Base-by-base conservation (phyloP, 2,888 invertebrate genomes). In the Chymomyza caudatula region DNA sequence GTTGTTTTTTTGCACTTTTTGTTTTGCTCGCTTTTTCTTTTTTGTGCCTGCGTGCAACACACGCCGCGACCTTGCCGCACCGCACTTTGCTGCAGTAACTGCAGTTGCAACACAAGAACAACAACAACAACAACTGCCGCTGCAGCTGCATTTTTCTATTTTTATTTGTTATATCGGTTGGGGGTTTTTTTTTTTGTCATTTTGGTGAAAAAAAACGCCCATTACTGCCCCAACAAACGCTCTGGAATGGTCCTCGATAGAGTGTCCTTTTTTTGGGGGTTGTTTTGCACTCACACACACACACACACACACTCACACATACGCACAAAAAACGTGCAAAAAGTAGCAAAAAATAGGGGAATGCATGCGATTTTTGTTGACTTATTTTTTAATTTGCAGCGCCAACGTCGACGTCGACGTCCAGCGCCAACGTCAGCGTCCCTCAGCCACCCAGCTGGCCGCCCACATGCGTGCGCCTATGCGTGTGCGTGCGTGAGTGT, bases 301-400 rank as follows among this genome's bases (percentile, higher is more conserved):
- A 63, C 67, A 58, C 44, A 43, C 56, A 51, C 54, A 49, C 53
- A 37, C 57, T 23, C 58, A 25, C 29, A 63, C 58, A 71, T 63
- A 78, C 73, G 71, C 79, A 86, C 68, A 76, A 75, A 78, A 82
- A 78, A 67, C 42, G 65, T 58, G 68, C 67, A 67, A 71, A 51
- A 17, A 51, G 19, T 51, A 11, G 60, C 47, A 77, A 83, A 79
- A 87, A 87, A 80, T 84, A 87, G 89, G 88, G 87, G 85, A 88
- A 87, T 85, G 76, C 81, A 77, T 77, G 69, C 69, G 68, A 75
- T 78, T 76, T 74, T 72, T 63, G 63, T 75, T 79, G 82, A 72
- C 85, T 78, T 85, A 85, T 83, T 83, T 83, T 85, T 83, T n/a
- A 61, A 56, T 56, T 51, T 62, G 60, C 17, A 43, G 53, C 43